Evolutionary conservation across 2,888 invertebrate species (phyloP), one percentile per base, ranked within the genome.

Genomic region (Thecophora atra): DNA sequence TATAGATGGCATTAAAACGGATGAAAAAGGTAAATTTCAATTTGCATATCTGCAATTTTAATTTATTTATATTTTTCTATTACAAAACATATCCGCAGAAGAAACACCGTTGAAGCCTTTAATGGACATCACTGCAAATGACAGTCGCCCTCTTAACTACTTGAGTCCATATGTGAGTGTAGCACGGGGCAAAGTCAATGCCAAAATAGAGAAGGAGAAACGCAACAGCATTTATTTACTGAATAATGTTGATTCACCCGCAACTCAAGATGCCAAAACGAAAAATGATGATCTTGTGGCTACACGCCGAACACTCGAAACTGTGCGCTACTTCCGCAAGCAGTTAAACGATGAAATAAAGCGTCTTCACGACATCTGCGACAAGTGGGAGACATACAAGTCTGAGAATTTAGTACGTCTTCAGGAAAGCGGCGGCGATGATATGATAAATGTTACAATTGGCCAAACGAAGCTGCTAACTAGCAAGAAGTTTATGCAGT

Each of bases 381-480:
- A 81, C 0, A 77, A 82, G 26, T 91, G 91, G 91, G 81, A 83
- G 2, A 66, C 65, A 0, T 88, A 89, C 70, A 78, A 78, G 62
- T 62, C 44, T 1, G 72, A 79, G 5, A 77, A 85, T 69, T 73
- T 78, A n/a, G 73, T 79, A 13, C 74, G 80, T 3, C 82, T 88
- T 0, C 88, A 88, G 73, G 77, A 80, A 60, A 79, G 78, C 1
- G 84, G 81, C 24, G 82, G 81, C 37, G 81, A 81, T 5, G 89
- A 89, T 76, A 86, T 89, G 82, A 90, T 95, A 24, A 88, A 92
- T 80, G 90, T 91, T 30, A 90, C 92, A 0, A 88, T 92, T 71
- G 94, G 94, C 0, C 94, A 94, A 85, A 92, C 94, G 0, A 89
- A 89, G 73, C 85, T 95, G n/a, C 86, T 95, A 5, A 88, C 92